These are phyloP conservation scores for Morbakka virulenta DNA, from an alignment of 30 jellyfish, hydroid and myxozoan species.

Conservation along the genomic window DNA sequence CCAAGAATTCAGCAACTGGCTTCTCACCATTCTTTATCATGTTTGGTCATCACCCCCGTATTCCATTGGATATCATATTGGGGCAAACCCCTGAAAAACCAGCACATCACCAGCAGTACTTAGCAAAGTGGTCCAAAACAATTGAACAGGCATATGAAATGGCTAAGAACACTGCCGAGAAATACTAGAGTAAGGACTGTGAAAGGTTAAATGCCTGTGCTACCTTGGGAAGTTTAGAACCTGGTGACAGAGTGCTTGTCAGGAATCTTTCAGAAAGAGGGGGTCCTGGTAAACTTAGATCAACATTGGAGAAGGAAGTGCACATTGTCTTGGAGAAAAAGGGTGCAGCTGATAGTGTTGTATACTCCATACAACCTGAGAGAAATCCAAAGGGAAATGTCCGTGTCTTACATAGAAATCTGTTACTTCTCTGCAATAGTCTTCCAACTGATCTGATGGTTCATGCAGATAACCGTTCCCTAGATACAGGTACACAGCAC, in stretches of 20 bases:
- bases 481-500: too few species aligned
- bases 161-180: too few species aligned
- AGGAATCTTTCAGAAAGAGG: constrained; percentile 45
- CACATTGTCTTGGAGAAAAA: constrained; percentile 1
- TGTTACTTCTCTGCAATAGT: background rate
- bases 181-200: too few species aligned
- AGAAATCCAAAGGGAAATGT: background rate
- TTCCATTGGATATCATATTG: too few species aligned
- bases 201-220: too few species aligned
- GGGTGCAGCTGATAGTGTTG: background rate
- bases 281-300: constrained; percentile 48
- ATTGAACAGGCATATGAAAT: too few species aligned
- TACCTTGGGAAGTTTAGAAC: too few species aligned
- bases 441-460: too few species aligned
- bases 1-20: constrained; percentile 42
- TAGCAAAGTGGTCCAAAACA: too few species aligned
- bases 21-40: constrained; percentile 26
- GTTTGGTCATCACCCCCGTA: constrained; percentile 43
- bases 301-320: constrained; percentile 20
- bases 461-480: too few species aligned
- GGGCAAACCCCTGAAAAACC: too few species aligned
- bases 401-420: background rate
- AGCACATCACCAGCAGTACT: too few species aligned
- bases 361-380: background rate
- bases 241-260: constrained; percentile 34